Percentiles rank a stretch among this genome's conserved stretches.
phyloP scores from a whole-genome alignment of 2,888 invertebrate species.

The Dolomedes plantarius region DNA sequence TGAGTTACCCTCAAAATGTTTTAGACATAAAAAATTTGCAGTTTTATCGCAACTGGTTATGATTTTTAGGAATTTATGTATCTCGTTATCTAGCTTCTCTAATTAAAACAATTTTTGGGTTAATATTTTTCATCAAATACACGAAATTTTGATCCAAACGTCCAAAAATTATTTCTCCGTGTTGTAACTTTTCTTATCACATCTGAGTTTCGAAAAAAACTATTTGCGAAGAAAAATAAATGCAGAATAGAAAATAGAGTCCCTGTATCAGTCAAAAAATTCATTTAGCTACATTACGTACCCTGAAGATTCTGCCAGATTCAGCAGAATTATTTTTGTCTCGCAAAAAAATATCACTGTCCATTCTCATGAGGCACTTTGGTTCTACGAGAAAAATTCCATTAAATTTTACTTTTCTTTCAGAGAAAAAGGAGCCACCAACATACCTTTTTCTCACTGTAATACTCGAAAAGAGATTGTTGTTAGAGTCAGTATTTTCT shows the following conservation, averaged over 20 bases:
- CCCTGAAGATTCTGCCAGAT: constrained; percentile 40
- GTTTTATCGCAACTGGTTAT: too few relatives aligned
- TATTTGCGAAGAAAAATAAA: constrained; percentile 22
- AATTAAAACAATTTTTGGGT: too few relatives aligned
- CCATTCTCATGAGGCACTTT: constrained; percentile 50
- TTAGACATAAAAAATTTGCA: too few relatives aligned
- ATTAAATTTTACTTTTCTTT: constrained; percentile 58
- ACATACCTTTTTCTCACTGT: constrained; percentile 49
- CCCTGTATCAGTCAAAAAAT: constrained; percentile 51
- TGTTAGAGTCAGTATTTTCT: constrained; percentile 64
- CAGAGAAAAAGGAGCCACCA: constrained; percentile 17
- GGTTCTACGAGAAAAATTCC: constrained; percentile 49
- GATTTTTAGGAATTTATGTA: too few relatives aligned
- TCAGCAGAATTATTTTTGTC: constrained; percentile 32
- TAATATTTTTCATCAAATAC: not conserved
- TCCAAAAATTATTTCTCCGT: not conserved
- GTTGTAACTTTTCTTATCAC: not conserved
- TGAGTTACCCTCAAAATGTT: too few relatives aligned
- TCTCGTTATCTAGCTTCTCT: too few relatives aligned
- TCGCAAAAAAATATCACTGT: constrained; percentile 33
- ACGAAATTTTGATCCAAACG: not conserved
- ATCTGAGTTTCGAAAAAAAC: not conserved
- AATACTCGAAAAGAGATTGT: constrained; percentile 67
- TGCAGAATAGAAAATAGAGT: constrained; percentile 33
- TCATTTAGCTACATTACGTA: constrained; percentile 36